Base-by-base conservation (phyloP, 2,797 vertebrate species). In the Hoplostethus atlanticus region DNA sequence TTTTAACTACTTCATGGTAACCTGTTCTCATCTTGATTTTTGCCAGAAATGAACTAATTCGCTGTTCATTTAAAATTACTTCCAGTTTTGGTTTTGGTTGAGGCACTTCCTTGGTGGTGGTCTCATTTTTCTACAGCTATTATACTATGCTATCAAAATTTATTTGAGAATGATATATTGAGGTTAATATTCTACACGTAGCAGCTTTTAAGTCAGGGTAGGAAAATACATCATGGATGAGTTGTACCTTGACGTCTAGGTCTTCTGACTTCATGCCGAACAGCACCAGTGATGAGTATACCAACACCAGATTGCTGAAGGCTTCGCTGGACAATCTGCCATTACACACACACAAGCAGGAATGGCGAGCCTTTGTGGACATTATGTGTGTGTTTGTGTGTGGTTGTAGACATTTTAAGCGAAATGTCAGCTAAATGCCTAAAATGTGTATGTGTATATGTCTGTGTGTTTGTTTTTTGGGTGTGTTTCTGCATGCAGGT, bases 201-300 rank as follows among this genome's bases (percentile, higher is more conserved):
- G 7, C 8, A 7, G 6, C 10, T 6, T 40, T 10, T 40, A 8
- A 9, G 31, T 36, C 60, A 55, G 2, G 17, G 13, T 1, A 57
- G 2, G 42, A 31, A 16, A 57, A 17, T 1, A 3, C 17, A 42
- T 6, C 0, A 8, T n/a, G 15, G 44, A 28, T 53, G 6, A 55
- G 11, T 70, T 73, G n/a, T 93, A 99, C 98, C 96, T 98, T 99
- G 42, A 98, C 93, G 76, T 96, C 93, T 80, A 98, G 92, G 83
- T 96, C 95, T 87, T 96, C 95, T 17, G 93, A 87, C 84, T 95
- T 97, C 85, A 92, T 90, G 21, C 92, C 80, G 75, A 95, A 93
- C 79, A 96, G 89, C 77, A 95, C 93, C 80, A 97, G 82, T 63
- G 95, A 93, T 0, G 96, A 95, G 94, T 97, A 97, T 87, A 97